A percentile compares a stretch with the other conserved stretches of the same genome.
These are phyloP conservation scores for Peribatodes rhomboidaria DNA, from an alignment of 2,888 invertebrate genomes.

Conservation along the genomic window DNA sequence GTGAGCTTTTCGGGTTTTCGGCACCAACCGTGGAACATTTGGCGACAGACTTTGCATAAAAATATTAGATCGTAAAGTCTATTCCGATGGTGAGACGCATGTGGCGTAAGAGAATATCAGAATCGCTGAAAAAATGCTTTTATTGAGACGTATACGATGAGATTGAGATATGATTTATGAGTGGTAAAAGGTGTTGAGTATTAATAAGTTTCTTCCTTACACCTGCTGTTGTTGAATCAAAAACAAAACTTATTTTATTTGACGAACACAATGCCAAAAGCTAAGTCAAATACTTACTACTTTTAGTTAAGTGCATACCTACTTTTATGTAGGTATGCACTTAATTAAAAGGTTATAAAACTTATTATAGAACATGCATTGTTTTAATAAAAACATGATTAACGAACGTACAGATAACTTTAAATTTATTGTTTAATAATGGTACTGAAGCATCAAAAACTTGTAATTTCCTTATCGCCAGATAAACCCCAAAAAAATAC, in stretches of 20 bases:
- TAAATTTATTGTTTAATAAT: not conserved
- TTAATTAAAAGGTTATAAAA: not conserved
- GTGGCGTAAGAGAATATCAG: conserved; percentile 74
- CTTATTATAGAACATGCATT: not conserved
- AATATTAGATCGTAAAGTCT: conserved; percentile 84
- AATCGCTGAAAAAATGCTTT: conserved; percentile 74
- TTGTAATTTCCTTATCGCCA: conserved; percentile 40
- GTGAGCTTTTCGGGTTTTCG: conserved; percentile 81
- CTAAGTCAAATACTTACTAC: no score
- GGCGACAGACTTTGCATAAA: conserved; percentile 86
- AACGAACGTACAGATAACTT: conserved; percentile 4
- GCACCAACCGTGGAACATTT: conserved; percentile 79
- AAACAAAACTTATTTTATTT: not conserved
- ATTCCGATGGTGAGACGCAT: conserved; percentile 74
- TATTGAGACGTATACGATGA: conserved; percentile 66
- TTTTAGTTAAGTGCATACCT: no score
- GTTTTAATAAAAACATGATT: not conserved
- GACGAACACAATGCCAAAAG: no score
- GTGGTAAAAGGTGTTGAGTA: conserved; percentile 52
- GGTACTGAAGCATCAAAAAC: conserved; percentile 17
- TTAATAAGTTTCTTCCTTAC: conserved; percentile 60
- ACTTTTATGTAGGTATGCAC: not conserved
- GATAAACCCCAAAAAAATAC: conserved; percentile 31
- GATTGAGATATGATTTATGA: conserved; percentile 74
- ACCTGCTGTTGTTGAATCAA: conserved; percentile 54